Base-by-base conservation (phyloP, 2,888 invertebrate genomes). In the Romanomermis culicivorax region DNA sequence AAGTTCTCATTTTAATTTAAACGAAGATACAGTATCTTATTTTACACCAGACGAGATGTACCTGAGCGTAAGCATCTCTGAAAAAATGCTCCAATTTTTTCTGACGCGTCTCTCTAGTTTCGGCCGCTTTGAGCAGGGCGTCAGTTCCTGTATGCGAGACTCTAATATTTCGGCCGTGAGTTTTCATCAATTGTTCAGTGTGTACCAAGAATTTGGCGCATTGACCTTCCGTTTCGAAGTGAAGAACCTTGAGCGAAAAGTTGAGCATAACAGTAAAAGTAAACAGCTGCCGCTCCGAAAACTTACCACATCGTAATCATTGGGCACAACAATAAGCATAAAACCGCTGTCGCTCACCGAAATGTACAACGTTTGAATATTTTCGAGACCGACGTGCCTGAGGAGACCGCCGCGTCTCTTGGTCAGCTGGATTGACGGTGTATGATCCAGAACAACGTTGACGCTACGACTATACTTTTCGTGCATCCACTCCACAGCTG, bases 31-130 rank as follows among this genome's bases (percentile, higher is more conserved):
- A 36, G 7, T 36, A 36, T 36, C 36, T 36, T 36, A 36, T 36
- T 36, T 11, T 36, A 11, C 36, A 36, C 27, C 27, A 24, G n/a
- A 20, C 4, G 17, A 36, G 7, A 14, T 7, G 4, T 49, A 64
- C 65, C 57, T 89, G 74, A 0, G 88, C 86, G 65, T 91, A 91
- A 0, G 89, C 91, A 73, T 91, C 89, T 58, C 91, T 77, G 73
- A 93, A 93, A 76, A 93, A 93, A 74, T 88, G 73, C 68, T 91
- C 91, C 54, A 93, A 70, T 61, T 85, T 81, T 64, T 83, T 82
- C 68, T 91, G 88, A n/a, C 91, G 72, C 4, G 89, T 76, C 66
- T 89, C 88, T 61, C 86, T 81, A 1, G 91, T 91, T 71, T 91
- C 91, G 7, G 88, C 88, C 24, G 58, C 29, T 17, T 47, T 29